Conservation (phyloP, 2,888 invertebrate species). For the Aricia artaxerxes region DNA sequence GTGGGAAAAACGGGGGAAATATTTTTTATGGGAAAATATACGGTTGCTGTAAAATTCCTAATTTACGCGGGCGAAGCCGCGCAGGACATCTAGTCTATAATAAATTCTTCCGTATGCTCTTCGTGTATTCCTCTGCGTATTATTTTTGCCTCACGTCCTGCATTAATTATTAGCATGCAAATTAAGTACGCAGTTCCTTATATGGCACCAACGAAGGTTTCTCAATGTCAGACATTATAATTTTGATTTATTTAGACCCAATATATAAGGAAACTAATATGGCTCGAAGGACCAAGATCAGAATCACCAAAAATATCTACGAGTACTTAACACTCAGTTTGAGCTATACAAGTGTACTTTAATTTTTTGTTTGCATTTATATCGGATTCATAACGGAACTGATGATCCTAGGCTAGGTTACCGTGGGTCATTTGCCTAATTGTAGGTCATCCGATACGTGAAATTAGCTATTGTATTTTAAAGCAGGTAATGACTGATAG, state of each 20-base stretch:
- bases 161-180: constrained; percentile 11
- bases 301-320: background rate
- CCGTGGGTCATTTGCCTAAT: background rate
- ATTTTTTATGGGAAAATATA: too few species aligned
- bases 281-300: background rate
- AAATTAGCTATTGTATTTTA: constrained; percentile 4
- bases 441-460: background rate
- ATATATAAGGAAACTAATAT: too few species aligned
- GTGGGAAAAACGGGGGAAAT: too few species aligned
- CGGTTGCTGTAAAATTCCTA: too few species aligned
- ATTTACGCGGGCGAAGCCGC: too few species aligned
- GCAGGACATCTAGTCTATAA: too few species aligned
- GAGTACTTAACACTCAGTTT: background rate
- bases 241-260: background rate
- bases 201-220: background rate
- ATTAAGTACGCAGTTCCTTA: background rate
- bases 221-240: background rate
- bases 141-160: constrained; percentile 3
- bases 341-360: background rate
- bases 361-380: background rate
- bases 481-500: background rate
- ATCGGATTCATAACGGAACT: background rate
- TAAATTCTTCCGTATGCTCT: background rate
- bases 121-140: constrained; percentile 4
- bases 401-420: background rate